Evolutionary conservation across 2,113 vertebrate species (phyloP), one percentile per base, ranked within the genome.

Genomic region (Callospermophilus lateralis): DNA sequence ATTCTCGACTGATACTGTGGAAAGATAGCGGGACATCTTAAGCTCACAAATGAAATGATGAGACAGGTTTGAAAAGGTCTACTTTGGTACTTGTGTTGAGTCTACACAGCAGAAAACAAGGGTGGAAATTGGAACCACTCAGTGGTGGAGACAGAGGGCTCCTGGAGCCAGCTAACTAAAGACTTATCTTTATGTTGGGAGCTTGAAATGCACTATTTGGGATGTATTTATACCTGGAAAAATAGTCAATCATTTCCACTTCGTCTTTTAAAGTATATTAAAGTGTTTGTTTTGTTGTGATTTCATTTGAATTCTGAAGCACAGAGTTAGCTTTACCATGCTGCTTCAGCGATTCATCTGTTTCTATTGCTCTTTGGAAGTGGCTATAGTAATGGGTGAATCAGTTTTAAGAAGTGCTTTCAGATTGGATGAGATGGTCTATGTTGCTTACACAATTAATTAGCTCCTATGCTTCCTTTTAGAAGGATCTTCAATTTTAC

Each of bases 371-470:
- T 67, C 1, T 86, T 94, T 85, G 74, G 26, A 86, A 92, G 1
- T 67, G 48, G 3, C 16, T 91, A 10, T 32, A 68, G 10, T 78
- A 37, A 79, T 15, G 30, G 74, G 42, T 73, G 34, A 74, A 80
- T 74, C 19, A 19, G 6, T 68, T 87, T 95, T 61, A 91, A 93
- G 45, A 58, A 48, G 10, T 76, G 16, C 28, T 80, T 95, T 80
- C 48, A 81, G 19, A 20, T 30, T 65, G 17, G 8, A 65, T 19
- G 30, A 63, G 76, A 28, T 9, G 4, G 5, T 65, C 6, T 45
- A 32, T 1, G 26, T 26, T 88, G 28, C 55, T 28, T 19, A 74
- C 20, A 13, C 0, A 87, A 51, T 24, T 22, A 42, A n/a, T 39
- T 61, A 93, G n/a, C 32, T 32, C 24, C 4, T 7, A 30, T 34